A percentile compares a stretch with the other conserved stretches of the same genome.
These are phyloP conservation scores for Desmophyllum pertusum DNA, from an alignment of 92 coral and sea anemone species.

Conservation along the genomic window DNA sequence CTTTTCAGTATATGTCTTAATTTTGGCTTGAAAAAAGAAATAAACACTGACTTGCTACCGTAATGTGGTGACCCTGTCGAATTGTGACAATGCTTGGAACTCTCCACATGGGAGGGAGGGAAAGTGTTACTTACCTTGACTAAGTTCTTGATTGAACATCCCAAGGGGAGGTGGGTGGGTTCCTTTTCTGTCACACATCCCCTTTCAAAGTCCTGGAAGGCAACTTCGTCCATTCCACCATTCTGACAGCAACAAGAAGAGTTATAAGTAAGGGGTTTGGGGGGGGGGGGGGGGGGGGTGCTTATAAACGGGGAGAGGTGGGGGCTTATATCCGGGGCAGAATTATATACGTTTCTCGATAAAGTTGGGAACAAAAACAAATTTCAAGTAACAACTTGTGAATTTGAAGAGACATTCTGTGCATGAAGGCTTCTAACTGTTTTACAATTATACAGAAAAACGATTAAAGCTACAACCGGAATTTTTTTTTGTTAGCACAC, in stretches of 20 bases:
- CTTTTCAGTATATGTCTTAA: not conserved
- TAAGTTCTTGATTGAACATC: conserved; percentile 80
- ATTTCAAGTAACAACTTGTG: no score
- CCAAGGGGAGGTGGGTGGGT: conserved; percentile 89
- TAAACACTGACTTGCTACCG: not conserved
- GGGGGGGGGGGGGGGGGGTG: no score
- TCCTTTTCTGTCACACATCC: conserved; percentile 80
- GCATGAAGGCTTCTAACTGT: not conserved
- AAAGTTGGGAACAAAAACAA: no score
- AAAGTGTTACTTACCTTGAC: conserved; percentile 74
- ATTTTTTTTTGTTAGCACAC: no score
- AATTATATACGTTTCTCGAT: no score
- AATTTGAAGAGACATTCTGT: no score
- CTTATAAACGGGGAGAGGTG: no score
- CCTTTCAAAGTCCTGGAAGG: conserved; percentile 66
- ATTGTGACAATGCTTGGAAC: not conserved
- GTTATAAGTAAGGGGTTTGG: no score
- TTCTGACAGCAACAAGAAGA: conserved; percentile 31
- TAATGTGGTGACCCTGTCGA: not conserved
- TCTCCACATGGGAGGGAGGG: not conserved
- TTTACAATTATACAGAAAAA: not conserved
- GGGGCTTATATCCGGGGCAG: no score
- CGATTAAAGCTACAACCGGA: no score
- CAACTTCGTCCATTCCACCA: conserved; percentile 80
- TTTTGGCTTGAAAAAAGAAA: not conserved